phyloP scores from a whole-genome alignment of 2,797 vertebrate species.

The Muscicapa comitata region DNA sequence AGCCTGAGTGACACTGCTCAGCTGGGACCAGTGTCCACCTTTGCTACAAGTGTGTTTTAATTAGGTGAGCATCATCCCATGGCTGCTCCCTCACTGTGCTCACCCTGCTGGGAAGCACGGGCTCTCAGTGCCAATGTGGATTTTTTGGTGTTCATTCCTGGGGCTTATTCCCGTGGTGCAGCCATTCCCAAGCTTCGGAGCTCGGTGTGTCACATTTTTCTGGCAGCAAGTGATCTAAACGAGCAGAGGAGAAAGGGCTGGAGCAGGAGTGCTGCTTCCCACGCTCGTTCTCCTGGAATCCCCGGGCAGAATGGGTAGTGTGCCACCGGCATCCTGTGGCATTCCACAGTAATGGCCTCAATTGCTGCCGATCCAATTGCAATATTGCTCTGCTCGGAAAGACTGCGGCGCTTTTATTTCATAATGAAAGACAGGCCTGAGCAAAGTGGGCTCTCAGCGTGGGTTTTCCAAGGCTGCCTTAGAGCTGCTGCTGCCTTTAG shows the following conservation, averaged over 20 bases:
- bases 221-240: constrained; percentile 36
- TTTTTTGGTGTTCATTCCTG: background rate
- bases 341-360: constrained; percentile 26
- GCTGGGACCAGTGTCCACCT: background rate
- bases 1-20: background rate
- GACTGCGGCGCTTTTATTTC: background rate
- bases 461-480: background rate
- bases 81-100: background rate
- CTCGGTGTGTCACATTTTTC: background rate
- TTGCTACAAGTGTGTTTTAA: background rate
- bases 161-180: rapidly evolving
- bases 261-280: background rate
- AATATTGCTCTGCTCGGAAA: background rate
- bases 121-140: background rate
- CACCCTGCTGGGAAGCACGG: background rate
- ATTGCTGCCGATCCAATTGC: constrained; percentile 23
- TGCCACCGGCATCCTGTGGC: background rate
- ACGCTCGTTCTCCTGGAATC: constrained; percentile 16
- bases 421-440: background rate
- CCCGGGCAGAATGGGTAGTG: constrained; percentile 39
- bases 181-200: background rate
- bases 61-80: background rate
- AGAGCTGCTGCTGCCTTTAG: background rate
- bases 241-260: background rate
- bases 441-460: background rate